These are phyloP conservation scores for Eurystomus glaucurus DNA, from an alignment of 2,797 vertebrate genomes.

Conservation along the genomic window DNA sequence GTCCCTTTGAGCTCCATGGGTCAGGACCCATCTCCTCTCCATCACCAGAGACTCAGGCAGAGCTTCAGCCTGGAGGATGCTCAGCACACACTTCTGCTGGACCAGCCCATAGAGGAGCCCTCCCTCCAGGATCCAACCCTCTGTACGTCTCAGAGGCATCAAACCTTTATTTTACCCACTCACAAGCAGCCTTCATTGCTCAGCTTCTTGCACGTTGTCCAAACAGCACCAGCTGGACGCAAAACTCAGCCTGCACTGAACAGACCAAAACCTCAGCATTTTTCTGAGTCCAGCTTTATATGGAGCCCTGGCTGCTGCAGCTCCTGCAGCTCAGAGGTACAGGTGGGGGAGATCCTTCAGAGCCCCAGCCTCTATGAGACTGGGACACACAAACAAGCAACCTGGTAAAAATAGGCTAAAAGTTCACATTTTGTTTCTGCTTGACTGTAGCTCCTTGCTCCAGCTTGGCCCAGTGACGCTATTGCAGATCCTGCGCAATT, in stretches of 20 bases:
- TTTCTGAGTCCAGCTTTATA: not conserved
- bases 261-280: not conserved
- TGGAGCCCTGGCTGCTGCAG: accelerated
- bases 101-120: not conserved
- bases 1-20: accelerated
- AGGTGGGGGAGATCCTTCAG: not conserved
- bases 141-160: not conserved
- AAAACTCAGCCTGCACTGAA: not conserved
- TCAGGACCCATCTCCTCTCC: not conserved
- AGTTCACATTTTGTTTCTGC: not conserved
- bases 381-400: not conserved
- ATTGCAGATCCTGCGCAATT: not conserved
- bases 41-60: not conserved
- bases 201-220: accelerated
- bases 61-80: not conserved
- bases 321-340: not conserved
- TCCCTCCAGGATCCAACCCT: accelerated
- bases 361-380: accelerated
- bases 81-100: not conserved
- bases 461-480: not conserved
- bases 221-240: not conserved
- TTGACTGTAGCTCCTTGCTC: not conserved
- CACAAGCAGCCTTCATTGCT: accelerated
- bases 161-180: accelerated
- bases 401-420: not conserved